Percentiles rank a stretch among this genome's conserved stretches.
Evolutionary conservation across 64 coral and sea anemone species (phyloP).

Genomic region (Orbicella faveolata): DNA sequence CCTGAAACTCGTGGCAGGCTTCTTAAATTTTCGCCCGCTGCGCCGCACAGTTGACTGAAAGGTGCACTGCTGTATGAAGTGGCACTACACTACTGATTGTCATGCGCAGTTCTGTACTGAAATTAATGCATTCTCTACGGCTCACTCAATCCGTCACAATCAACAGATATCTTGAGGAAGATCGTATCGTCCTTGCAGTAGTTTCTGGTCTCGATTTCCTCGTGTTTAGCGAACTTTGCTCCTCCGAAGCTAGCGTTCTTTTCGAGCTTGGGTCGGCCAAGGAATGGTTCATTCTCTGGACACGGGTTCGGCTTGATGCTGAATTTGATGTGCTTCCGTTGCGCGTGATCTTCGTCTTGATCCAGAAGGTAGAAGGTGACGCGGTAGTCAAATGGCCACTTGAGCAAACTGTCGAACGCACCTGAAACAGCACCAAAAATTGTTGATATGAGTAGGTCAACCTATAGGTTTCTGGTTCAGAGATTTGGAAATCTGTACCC

Average conservation of each 20-base stretch:
- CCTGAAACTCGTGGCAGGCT: too few species aligned
- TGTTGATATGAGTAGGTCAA: too few species aligned
- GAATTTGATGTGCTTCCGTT: constrained; percentile 97
- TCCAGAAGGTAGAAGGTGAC: constrained; percentile 85
- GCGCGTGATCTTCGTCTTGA: constrained; percentile 63
- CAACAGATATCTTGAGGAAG: constrained; percentile 84
- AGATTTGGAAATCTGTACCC: too few species aligned
- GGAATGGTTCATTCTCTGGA: constrained; percentile 88
- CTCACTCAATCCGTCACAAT: constrained; percentile 92
- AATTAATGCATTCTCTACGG: constrained; percentile 33
- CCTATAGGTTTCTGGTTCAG: too few species aligned
- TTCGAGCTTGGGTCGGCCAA: constrained; percentile 89
- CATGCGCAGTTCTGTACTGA: background rate
- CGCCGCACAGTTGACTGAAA: background rate
- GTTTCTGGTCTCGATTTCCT: constrained; percentile 88
- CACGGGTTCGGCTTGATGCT: constrained; percentile 96
- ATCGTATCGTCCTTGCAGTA: constrained; percentile 93
- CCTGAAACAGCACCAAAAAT: constrained; percentile 39
- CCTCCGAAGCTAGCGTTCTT: constrained; percentile 99
- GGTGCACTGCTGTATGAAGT: background rate
- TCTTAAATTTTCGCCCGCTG: too few species aligned
- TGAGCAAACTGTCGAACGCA: constrained; percentile 90
- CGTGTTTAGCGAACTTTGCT: constrained; percentile 97
- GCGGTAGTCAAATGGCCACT: constrained; percentile 99
- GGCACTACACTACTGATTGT: background rate